Evolutionary conservation across 1,140 invertebrate species (phyloP).

Genomic region (Mylabris phalerata): DNA sequence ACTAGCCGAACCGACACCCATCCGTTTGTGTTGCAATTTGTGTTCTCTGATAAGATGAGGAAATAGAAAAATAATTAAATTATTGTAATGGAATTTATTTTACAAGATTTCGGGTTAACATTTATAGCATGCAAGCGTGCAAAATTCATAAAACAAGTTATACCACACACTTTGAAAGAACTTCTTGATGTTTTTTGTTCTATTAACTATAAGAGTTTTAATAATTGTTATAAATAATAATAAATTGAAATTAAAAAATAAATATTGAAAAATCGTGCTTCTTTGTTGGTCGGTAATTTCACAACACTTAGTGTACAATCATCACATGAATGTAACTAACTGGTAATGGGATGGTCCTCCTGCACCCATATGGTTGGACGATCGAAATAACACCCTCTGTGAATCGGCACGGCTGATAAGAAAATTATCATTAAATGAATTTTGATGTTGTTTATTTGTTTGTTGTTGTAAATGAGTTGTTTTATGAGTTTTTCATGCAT

Average conservation of each 20-base stretch:
- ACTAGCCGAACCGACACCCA: conserved; percentile 56
- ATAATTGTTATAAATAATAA: conserved; percentile 2
- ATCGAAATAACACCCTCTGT: conserved; percentile 63
- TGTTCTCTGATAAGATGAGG: conserved; percentile 55
- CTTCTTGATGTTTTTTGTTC: too few relatives aligned
- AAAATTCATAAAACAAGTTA: conserved; percentile 8
- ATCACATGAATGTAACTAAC: conserved; percentile 33
- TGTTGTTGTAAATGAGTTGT: too few relatives aligned
- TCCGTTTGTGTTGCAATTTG: conserved; percentile 63
- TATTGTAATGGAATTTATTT: not conserved
- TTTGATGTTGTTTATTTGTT: too few relatives aligned
- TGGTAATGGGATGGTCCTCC: conserved; percentile 39
- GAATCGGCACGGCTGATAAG: conserved; percentile 59
- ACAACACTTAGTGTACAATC: conserved; percentile 10
- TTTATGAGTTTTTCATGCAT: too few relatives aligned
- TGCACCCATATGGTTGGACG: conserved; percentile 58
- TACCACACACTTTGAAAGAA: not conserved
- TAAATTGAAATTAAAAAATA: conserved; percentile 1
- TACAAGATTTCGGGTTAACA: conserved; percentile 2
- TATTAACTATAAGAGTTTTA: too few relatives aligned
- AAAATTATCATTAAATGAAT: conserved; percentile 6
- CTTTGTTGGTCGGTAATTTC: not conserved
- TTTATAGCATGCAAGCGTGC: conserved; percentile 13
- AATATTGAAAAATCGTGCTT: conserved; percentile 1
- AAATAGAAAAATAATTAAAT: not conserved